These are phyloP conservation scores for Anguilla pacifica DNA, from an alignment of 2,797 vertebrate species.

Conservation along the genomic window DNA sequence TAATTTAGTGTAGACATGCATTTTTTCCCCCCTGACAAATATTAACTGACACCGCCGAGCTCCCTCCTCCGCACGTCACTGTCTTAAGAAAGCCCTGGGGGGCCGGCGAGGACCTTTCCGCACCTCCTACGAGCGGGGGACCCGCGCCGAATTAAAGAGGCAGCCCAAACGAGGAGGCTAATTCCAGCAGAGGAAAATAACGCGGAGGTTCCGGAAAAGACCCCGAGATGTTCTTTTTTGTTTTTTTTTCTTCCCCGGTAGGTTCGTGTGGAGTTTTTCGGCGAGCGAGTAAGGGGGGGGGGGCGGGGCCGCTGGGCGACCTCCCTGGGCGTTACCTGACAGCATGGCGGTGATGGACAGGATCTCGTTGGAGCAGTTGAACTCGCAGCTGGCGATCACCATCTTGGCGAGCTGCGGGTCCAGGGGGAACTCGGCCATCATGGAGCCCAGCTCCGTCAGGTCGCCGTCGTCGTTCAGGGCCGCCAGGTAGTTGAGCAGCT, in stretches of 20 bases:
- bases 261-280: not conserved
- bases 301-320: too few relatives aligned
- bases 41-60: slow-evolving; percentile 59
- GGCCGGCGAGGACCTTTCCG: not conserved
- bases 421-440: slow-evolving; percentile 98
- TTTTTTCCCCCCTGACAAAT: slow-evolving; percentile 49
- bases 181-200: not conserved
- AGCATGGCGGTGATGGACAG: slow-evolving; percentile 99
- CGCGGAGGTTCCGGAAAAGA: not conserved
- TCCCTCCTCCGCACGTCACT: slow-evolving; percentile 29
- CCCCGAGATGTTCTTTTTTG: not conserved
- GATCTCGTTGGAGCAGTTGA: slow-evolving; percentile 99
- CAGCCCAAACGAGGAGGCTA: not conserved
- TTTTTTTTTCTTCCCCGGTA: not conserved
- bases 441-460: slow-evolving; percentile 96
- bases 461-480: slow-evolving; percentile 98
- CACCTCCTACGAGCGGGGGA: not conserved
- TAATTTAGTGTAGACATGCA: slow-evolving; percentile 61
- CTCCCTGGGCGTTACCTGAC: slow-evolving; percentile 95
- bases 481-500: slow-evolving; percentile 96
- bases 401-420: slow-evolving; percentile 99
- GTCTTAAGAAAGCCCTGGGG: not conserved
- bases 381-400: slow-evolving; percentile 99
- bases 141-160: not conserved
- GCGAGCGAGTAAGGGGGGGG: not conserved